Evolutionary conservation across 2,113 vertebrate species (phyloP).

Genomic region (Naja naja): DNA sequence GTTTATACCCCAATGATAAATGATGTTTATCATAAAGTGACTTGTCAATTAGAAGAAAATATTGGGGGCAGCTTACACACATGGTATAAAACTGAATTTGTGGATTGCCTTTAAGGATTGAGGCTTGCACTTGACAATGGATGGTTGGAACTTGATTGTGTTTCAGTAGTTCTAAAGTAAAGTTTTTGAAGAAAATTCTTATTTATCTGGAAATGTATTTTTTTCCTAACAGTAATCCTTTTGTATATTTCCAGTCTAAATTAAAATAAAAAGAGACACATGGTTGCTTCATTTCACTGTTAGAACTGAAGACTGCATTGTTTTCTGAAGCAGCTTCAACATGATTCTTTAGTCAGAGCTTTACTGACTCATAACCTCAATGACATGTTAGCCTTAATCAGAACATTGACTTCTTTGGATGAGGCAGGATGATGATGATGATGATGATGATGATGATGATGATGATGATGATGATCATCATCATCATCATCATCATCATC

Average conservation of each 20-base stretch:
- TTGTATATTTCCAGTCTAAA: background rate
- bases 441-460: no score
- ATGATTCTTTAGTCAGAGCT: background rate
- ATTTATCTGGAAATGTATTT: background rate
- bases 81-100: background rate
- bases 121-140: background rate
- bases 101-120: background rate
- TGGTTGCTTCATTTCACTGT: background rate
- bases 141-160: background rate
- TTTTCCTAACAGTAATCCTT: background rate
- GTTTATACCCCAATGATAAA: background rate
- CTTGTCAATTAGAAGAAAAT: background rate
- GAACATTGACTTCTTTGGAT: background rate
- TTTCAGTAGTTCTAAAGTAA: background rate
- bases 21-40: background rate
- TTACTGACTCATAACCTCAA: background rate
- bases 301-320: background rate
- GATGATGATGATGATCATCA: no score
- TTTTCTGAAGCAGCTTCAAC: background rate
- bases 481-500: no score
- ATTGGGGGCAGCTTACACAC: background rate
- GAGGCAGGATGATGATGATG: background rate
- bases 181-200: background rate
- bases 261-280: background rate
- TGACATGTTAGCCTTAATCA: background rate